These are phyloP conservation scores for Macrotis lagotis DNA, from an alignment of 2,113 vertebrate genomes.

Conservation along the genomic window DNA sequence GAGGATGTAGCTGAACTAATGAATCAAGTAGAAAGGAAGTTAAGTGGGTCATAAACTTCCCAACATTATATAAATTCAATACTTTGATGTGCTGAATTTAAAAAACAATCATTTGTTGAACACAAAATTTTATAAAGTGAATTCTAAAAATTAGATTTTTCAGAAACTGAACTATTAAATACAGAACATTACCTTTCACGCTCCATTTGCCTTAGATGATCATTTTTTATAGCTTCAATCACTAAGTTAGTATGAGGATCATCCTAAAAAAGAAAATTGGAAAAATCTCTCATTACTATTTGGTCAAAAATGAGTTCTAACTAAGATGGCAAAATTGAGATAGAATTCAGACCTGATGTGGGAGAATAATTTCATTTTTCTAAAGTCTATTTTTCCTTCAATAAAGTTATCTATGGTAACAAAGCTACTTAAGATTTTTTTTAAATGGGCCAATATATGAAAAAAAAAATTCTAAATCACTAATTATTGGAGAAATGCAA, in stretches of 20 bases:
- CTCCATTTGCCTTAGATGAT: conserved; percentile 95
- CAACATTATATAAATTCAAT: not conserved
- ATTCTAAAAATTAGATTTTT: conserved; percentile 11
- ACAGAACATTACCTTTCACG: conserved; percentile 89
- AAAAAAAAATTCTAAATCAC: not conserved
- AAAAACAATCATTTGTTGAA: not conserved
- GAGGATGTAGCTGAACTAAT: not conserved
- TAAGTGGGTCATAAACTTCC: not conserved
- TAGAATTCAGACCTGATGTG: not conserved
- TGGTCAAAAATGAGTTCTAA: conserved; percentile 21
- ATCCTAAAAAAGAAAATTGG: conserved; percentile 85
- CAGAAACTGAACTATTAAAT: conserved; percentile 16
- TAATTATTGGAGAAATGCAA: not conserved
- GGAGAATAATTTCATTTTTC: conserved; percentile 7
- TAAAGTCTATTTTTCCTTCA: conserved; percentile 7
- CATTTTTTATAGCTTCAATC: conserved; percentile 97
- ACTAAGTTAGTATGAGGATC: conserved; percentile 91
- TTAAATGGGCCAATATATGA: not conserved
- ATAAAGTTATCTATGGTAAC: not conserved
- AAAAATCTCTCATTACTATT: not conserved
- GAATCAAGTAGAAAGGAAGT: not conserved
- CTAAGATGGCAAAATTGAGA: not conserved
- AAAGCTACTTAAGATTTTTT: not conserved
- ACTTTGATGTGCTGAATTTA: not conserved
- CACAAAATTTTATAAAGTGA: not conserved